Conservation (phyloP, 2,797 vertebrate genomes). For the Mormyrus proboscirostris region DNA sequence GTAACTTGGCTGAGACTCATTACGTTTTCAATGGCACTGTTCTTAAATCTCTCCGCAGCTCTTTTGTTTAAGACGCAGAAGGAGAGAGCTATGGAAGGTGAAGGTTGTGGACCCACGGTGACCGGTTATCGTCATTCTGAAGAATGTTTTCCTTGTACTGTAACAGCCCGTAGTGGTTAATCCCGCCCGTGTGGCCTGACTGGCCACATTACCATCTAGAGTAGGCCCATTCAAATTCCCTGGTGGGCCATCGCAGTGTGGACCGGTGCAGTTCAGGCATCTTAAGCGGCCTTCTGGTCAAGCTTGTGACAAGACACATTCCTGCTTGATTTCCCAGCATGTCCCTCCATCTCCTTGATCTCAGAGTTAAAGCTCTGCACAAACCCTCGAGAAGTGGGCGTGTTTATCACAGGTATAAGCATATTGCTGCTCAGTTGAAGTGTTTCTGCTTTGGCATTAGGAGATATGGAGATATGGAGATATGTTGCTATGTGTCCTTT, state of each 20-base stretch:
- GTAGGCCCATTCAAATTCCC: neutral
- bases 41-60: conserved; percentile 26
- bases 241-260: neutral
- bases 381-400: no score
- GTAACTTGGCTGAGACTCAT: conserved; percentile 34
- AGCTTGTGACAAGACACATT: neutral
- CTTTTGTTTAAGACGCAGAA: conserved; percentile 2
- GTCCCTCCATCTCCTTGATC: neutral
- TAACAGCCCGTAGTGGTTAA: neutral
- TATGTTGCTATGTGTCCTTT: neutral
- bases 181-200: neutral
- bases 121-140: neutral
- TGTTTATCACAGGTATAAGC: neutral
- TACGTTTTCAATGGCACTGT: conserved; percentile 35
- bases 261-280: neutral
- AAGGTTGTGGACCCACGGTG: neutral
- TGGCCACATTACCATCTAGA: neutral
- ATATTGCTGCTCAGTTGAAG: neutral
- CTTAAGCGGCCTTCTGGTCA: neutral
- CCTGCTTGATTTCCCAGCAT: neutral
- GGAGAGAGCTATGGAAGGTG: conserved; percentile 24
- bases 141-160: neutral
- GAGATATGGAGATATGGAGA: neutral
- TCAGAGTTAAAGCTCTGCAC: neutral
- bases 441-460: neutral